Percentiles rank a stretch among this genome's conserved stretches.
phyloP scores from a whole-genome alignment of 2,888 invertebrate genomes.

The Drosophila barbarae region DNA sequence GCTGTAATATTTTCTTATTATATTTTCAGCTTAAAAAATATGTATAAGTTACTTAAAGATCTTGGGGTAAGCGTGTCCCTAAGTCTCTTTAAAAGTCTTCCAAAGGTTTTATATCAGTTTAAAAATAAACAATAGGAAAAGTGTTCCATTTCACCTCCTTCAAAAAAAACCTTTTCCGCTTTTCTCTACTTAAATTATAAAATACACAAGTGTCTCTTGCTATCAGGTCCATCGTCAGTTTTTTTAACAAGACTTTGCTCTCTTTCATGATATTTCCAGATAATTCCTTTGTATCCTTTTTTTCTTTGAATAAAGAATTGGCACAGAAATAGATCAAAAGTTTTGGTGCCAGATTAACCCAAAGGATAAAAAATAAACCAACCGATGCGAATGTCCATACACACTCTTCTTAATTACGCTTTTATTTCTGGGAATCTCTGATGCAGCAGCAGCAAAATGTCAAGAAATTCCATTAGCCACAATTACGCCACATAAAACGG shows the following conservation, averaged over 20 bases:
- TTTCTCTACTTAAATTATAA: background rate
- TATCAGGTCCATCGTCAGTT: background rate
- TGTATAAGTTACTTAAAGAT: too few species aligned
- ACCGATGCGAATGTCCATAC: background rate
- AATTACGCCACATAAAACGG: constrained; percentile 22
- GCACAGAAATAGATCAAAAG: background rate
- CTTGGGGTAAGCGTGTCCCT: too few species aligned
- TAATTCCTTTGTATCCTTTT: background rate
- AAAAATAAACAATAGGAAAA: background rate
- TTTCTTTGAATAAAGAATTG: background rate
- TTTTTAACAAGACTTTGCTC: background rate
- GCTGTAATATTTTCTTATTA: background rate
- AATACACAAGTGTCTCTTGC: background rate
- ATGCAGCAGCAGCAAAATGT: constrained; percentile 11
- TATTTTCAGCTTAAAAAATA: background rate
- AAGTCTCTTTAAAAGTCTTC: too few species aligned
- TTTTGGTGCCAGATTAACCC: background rate
- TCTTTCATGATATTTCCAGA: background rate
- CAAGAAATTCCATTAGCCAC: constrained; percentile 35
- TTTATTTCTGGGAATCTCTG: background rate
- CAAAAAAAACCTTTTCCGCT: background rate
- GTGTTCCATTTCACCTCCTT: background rate
- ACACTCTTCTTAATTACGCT: constrained; percentile 11
- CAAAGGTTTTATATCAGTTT: too few species aligned
- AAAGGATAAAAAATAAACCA: constrained; percentile 2